Evolutionary conservation across 2,888 invertebrate genomes (phyloP).

Genomic region (Xanthorhoe spadicearia): DNA sequence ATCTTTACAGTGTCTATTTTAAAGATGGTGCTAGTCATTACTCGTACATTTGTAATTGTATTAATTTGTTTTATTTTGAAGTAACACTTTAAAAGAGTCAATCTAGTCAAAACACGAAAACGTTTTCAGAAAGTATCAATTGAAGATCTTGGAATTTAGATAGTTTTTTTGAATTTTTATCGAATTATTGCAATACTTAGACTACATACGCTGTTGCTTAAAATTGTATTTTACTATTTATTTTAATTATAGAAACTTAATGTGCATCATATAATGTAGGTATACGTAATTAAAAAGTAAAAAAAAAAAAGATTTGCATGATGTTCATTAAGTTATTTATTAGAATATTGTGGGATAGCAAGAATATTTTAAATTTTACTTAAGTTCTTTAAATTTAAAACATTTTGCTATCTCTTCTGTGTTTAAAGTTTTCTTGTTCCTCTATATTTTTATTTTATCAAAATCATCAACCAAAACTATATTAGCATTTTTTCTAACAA

Average conservation of each 20-base stretch:
- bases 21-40: too few species aligned
- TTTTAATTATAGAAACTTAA: constrained; percentile 7
- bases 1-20: too few species aligned
- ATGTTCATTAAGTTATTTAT: constrained; percentile 28
- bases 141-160: neutral
- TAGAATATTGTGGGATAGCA: constrained; percentile 44
- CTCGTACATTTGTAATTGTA: too few species aligned
- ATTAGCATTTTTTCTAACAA: constrained; percentile 40
- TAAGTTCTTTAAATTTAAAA: constrained; percentile 32
- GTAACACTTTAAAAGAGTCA: too few species aligned
- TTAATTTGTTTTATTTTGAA: too few species aligned
- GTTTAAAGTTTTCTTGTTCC: constrained; percentile 59
- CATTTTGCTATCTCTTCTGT: constrained; percentile 57
- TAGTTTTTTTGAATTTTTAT: neutral
- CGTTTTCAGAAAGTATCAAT: neutral
- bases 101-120: too few species aligned
- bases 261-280: constrained; percentile 15
- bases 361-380: constrained; percentile 51
- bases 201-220: constrained; percentile 48
- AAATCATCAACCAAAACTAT: constrained; percentile 38
- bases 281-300: neutral
- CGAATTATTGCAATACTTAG: neutral
- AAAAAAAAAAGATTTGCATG: constrained; percentile 23
- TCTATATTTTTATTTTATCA: constrained; percentile 38
- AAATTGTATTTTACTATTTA: constrained; percentile 18